These are phyloP conservation scores for Zhuqinia jingwanae DNA, from an alignment of 2,888 invertebrate genomes.

Conservation along the genomic window DNA sequence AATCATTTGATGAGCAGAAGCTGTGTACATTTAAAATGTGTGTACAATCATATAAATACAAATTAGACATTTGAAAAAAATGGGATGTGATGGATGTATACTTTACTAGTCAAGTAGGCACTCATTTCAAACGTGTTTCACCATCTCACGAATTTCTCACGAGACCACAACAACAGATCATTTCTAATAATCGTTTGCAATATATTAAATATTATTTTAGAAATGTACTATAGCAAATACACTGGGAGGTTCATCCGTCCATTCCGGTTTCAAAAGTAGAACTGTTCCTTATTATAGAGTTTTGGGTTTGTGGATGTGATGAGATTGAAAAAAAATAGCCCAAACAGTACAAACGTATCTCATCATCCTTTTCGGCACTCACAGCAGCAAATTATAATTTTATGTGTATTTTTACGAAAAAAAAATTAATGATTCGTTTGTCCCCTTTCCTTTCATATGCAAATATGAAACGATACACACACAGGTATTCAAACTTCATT, in stretches of 20 bases:
- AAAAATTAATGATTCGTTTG: neutral
- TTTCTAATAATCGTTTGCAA: conserved; percentile 51
- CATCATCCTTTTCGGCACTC: neutral
- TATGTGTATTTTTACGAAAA: neutral
- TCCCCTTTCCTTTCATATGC: neutral
- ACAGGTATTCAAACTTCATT: neutral
- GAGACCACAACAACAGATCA: conserved; percentile 56
- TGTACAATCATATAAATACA: neutral
- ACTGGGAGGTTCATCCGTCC: conserved; percentile 21
- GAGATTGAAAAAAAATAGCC: conserved; percentile 24
- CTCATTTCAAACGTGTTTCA: neutral
- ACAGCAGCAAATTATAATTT: conserved; percentile 43
- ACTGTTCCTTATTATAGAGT: conserved; percentile 47
- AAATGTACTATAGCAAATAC: conserved; percentile 8
- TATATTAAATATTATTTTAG: neutral
- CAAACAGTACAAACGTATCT: neutral
- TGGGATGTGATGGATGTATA: neutral
- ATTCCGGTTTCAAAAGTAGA: conserved; percentile 63
- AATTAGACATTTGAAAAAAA: neutral
- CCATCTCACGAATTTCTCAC: conserved; percentile 53
- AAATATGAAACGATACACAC: neutral
- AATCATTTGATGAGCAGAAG: conserved; percentile 16
- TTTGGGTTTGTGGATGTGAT: conserved; percentile 1
- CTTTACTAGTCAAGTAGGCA: neutral
- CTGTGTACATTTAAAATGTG: neutral